Evolutionary conservation across 2,113 vertebrate species (phyloP), one percentile per base, ranked within the genome.

Genomic region (Hydropotes inermis): DNA sequence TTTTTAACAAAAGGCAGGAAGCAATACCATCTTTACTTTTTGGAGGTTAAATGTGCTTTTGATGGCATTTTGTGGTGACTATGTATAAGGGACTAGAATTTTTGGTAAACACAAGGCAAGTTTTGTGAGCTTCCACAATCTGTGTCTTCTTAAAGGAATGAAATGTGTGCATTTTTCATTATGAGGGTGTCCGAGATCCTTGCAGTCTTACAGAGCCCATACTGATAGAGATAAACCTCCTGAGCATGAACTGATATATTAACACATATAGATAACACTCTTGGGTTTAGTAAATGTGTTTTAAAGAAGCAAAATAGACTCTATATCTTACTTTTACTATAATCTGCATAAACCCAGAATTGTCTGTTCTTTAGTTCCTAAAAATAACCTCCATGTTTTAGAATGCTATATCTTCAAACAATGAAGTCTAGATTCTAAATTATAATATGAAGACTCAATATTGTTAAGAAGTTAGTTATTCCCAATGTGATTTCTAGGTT

Each of bases 31-130:
- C 74, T 91, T 98, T 93, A 93, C 61, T 93, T 91, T 97, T 96
- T 25, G 13, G 91, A 98, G 86, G 97, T 96, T 97, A 97, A 97
- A 97, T 96, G 47, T 96, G 96, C 93, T 95, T 98, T 91, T 36
- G 11, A 30, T n/a, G 0, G 0, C 83, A 67, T 82, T 97, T 97
- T 36, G 67, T 84, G 15, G 70, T 67, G 67, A 64, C 54, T 61
- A 52, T 87, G 82, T 95, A 82, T 95, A 97, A 98, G 39, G n/a
- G 89, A 84, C 52, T 76, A 89, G 95, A 87, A 88, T 95, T 52
- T 1, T 5, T 52, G 70, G 96, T 98, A 97, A 98, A 97, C 70
- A 95, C 57, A 86, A 45, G 43, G 21, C 70, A 91, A 52, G 27
- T 36, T 47, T 45, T 90, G 45, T 45, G 27, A 67, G 9, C 2